Base-by-base conservation (phyloP, 2,113 vertebrate genomes). In the Neogale vison region DNA sequence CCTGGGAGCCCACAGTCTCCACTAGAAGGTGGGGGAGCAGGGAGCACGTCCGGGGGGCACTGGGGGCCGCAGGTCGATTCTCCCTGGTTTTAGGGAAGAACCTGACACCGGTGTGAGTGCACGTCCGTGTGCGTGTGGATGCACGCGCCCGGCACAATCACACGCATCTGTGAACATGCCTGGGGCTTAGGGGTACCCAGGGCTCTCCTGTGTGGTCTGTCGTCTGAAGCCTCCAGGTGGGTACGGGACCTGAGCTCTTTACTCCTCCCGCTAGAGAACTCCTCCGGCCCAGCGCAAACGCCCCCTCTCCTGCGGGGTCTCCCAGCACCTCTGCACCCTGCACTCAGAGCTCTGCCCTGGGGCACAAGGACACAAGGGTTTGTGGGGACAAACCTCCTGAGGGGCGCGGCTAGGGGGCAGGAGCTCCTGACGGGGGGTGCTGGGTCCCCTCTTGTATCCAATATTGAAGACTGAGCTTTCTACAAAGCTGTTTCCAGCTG, bases 121-220 rank as follows among this genome's bases (percentile, higher is more conserved):
- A 14, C 34, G 6, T 23, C 11, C 10, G 1, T 13, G 4, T 29
- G 52, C 1, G 4, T 24, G 14, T 45, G 26, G 7, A 4, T 14
- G 45, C 3, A 3, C 14, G 0, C 4, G 4, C 21, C 29, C 4
- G n/a, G 34, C n/a, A 52, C 1, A 11, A 18, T 18, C 8, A 4
- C 2, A 9, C 0, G 17, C 12, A 21, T 63, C 4, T 17, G 7
- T 10, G 11, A 23, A 77, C 34, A 26, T 1, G 23, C 36, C 15
- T 13, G 3, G 42, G 61, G 52, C 21, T 42, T 39, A 7, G 7
- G 11, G 26, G 47, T 1, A 21, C 59, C 61, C 50, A 8, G 4
- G 0, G 34, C 31, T 24, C 69, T 47, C 1, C 85, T 23, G 12
- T 31, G 6, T 34, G 0, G 2, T 9, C 50, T 57, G 12, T 17